Evolutionary conservation across 2,797 vertebrate species (phyloP).

Genomic region (Dipus sagitta): DNA sequence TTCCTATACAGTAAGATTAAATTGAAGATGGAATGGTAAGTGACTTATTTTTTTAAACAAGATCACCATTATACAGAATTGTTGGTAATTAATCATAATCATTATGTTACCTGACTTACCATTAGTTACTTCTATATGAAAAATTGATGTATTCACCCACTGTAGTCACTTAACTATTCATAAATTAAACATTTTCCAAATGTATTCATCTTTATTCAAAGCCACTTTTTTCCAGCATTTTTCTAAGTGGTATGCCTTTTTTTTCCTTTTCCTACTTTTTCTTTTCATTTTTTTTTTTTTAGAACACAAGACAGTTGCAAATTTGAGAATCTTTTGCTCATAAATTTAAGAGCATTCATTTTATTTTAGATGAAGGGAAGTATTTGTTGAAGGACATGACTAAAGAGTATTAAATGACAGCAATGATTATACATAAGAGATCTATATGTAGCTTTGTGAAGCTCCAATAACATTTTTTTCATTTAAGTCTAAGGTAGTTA

Average conservation of each 20-base stretch:
- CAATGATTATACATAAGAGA: no score
- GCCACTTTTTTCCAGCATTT: not conserved
- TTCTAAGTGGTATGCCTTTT: not conserved
- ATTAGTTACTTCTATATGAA: slow-evolving; percentile 11
- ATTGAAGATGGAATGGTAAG: slow-evolving; percentile 21
- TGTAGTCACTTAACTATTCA: slow-evolving; percentile 1
- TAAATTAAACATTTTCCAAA: slow-evolving; percentile 2
- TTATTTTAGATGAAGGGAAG: slow-evolving; percentile 36
- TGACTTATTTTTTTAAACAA: not conserved
- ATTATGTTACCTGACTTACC: slow-evolving; percentile 11
- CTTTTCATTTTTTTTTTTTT: slow-evolving; percentile 20
- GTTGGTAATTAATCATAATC: slow-evolving; percentile 1
- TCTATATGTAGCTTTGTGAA: not conserved
- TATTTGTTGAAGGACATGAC: not conserved
- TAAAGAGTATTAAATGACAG: not conserved
- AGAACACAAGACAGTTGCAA: not conserved
- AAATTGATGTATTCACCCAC: not conserved
- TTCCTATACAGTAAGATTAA: slow-evolving; percentile 37
- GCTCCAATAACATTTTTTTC: slow-evolving; percentile 18
- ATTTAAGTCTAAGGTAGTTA: not conserved
- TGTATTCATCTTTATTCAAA: slow-evolving; percentile 30
- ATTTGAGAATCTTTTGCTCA: slow-evolving; percentile 37
- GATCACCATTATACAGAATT: not conserved
- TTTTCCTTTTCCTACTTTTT: not conserved
- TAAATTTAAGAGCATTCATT: slow-evolving; percentile 7